Evolutionary conservation across 1,140 invertebrate genomes (phyloP).

Genomic region (Aphidius ervi): DNA sequence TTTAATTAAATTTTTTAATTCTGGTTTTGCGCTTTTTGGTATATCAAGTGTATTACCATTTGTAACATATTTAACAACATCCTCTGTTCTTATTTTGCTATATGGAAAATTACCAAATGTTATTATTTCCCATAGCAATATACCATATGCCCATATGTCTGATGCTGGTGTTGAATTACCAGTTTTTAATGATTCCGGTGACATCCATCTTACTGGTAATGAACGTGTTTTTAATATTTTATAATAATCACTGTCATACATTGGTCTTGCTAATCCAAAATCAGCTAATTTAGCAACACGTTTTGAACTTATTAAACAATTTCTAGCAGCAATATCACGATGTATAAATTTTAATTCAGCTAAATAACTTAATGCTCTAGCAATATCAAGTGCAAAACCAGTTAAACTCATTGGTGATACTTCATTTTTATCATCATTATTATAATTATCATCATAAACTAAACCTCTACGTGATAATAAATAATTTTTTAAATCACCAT

Average conservation of each 20-base stretch:
- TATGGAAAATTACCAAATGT: slow-evolving; percentile 87
- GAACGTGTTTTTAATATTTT: slow-evolving; percentile 82
- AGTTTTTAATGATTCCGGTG: slow-evolving; percentile 72
- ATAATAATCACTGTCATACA: slow-evolving; percentile 86
- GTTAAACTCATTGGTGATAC: slow-evolving; percentile 76
- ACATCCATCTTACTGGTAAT: slow-evolving; percentile 92
- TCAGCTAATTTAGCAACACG: slow-evolving; percentile 84
- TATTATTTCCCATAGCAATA: slow-evolving; percentile 79
- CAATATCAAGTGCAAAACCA: slow-evolving; percentile 81
- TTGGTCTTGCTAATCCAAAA: slow-evolving; percentile 87
- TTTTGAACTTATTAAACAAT: slow-evolving; percentile 82
- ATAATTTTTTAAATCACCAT: slow-evolving; percentile 87
- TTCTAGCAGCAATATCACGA: slow-evolving; percentile 81
- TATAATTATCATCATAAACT: slow-evolving; percentile 63
- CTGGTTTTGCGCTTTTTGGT: slow-evolving; percentile 69
- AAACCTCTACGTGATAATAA: slow-evolving; percentile 78
- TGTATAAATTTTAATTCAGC: slow-evolving; percentile 79
- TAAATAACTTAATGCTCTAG: slow-evolving; percentile 77
- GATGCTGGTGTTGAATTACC: slow-evolving; percentile 82
- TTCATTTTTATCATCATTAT: slow-evolving; percentile 66
- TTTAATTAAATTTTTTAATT: slow-evolving; percentile 70
- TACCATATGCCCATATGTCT: slow-evolving; percentile 84
- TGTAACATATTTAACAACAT: slow-evolving; percentile 79
- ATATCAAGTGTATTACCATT: slow-evolving; percentile 66
- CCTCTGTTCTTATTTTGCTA: slow-evolving; percentile 77